Percentiles rank a stretch among this genome's conserved stretches.
Evolutionary conservation across 2,797 vertebrate genomes (phyloP).

Genomic region (Percopsis omiscomaycus): DNA sequence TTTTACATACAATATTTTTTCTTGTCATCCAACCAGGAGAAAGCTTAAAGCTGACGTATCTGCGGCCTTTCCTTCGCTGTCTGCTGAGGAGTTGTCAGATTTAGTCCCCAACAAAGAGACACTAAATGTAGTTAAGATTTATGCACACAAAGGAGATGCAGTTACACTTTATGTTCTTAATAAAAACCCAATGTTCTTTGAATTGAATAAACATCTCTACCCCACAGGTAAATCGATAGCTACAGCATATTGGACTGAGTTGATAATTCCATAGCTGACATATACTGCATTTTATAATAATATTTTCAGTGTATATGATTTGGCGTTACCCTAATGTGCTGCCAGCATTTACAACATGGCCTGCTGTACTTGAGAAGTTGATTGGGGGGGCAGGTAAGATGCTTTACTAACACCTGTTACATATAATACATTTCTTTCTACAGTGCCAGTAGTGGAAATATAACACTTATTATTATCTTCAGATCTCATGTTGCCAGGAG

Average conservation of each 20-base stretch:
- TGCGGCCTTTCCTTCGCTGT: constrained; percentile 81
- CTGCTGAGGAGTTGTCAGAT: constrained; percentile 79
- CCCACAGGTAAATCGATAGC: constrained; percentile 85
- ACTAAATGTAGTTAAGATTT: constrained; percentile 87
- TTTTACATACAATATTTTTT: background rate
- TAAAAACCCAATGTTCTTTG: constrained; percentile 92
- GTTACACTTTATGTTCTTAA: constrained; percentile 84
- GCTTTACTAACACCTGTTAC: constrained; percentile 1
- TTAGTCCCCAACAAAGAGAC: constrained; percentile 92
- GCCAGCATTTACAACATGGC: constrained; percentile 89
- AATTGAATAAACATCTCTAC: constrained; percentile 85
- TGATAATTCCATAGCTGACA: background rate
- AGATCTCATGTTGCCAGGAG: constrained; percentile 98
- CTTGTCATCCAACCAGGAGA: constrained; percentile 74
- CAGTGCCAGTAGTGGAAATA: background rate
- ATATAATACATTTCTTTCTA: background rate
- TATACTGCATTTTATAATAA: background rate
- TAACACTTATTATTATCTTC: constrained; percentile 20
- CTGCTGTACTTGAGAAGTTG: constrained; percentile 88
- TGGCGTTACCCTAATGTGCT: constrained; percentile 88
- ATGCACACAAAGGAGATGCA: constrained; percentile 87
- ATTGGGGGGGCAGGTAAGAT: constrained; percentile 89
- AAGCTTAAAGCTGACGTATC: constrained; percentile 87
- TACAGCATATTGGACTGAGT: background rate
- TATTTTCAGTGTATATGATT: constrained; percentile 85